Conservation (phyloP, 2,113 vertebrate species). For the Gavialis gangeticus region DNA sequence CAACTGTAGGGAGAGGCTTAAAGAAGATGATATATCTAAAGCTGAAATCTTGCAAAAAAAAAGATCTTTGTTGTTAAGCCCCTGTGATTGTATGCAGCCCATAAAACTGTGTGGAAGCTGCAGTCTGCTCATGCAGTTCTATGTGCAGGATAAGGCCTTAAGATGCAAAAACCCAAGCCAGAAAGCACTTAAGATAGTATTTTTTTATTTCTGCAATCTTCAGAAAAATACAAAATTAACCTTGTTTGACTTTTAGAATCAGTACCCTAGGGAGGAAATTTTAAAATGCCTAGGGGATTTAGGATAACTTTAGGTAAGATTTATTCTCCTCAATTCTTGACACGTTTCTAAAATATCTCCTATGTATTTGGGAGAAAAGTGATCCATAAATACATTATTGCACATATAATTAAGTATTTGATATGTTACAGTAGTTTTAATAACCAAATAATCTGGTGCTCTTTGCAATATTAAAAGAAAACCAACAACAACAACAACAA, state of each 20-base stretch:
- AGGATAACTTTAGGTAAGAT: neutral
- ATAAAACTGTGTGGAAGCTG: neutral
- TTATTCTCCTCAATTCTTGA: neutral
- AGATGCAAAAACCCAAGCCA: neutral
- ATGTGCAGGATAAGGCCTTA: neutral
- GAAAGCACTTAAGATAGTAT: neutral
- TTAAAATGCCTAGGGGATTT: neutral
- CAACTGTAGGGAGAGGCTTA: neutral
- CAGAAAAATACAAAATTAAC: neutral
- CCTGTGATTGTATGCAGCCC: neutral
- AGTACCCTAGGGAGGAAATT: neutral
- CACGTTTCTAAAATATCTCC: neutral
- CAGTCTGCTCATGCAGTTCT: neutral
- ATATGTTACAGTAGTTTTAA: neutral
- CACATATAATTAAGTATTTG: neutral
- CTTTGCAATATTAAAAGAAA: neutral
- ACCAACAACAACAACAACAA: neutral
- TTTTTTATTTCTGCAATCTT: neutral
- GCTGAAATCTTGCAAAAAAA: neutral
- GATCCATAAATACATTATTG: neutral
- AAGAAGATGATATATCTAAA: neutral
- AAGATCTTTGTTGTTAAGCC: neutral
- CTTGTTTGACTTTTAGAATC: neutral
- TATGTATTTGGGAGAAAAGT: neutral
- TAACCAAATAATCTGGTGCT: too few relatives aligned